Base-by-base conservation (phyloP, 2,113 vertebrate genomes). In the Hippocampus mohnikei region DNA sequence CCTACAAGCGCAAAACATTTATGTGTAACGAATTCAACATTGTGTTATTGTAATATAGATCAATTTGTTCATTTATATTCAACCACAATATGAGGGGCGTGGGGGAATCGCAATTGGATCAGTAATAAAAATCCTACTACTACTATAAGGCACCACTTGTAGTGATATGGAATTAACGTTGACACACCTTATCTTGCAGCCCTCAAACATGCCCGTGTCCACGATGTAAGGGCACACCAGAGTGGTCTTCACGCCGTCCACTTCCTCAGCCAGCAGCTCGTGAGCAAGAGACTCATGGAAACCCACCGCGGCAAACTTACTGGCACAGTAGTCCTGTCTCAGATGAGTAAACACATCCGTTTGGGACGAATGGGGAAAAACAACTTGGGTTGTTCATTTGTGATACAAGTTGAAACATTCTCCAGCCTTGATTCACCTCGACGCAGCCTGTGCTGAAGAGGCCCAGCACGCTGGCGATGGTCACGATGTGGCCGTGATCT, bases 211-310 rank as follows among this genome's bases (percentile, higher is more conserved):
- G 75, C 82, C 88, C 0, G 84, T 87, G 21, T 92, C 69, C 4
- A 89, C 84, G 3, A 91, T 84, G 52, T 88, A 93, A n/a, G 92
- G 89, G 41, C 89, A 90, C 25, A 90, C 87, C 0, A 92, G 87
- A 0, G 88, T 90, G 0, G 87, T 91, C 81, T 91, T 92, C 76
- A 90, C 84, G 23, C 80, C 85, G 3, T 89, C 85, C 10, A 86
- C 42, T n/a, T 88, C 85, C 7, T 88, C 88, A 13, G 88, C 84
- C 69, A 85, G 80, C 77, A 92, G 80, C 72, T 91, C 88, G 4
- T 92, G 90, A 69, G 87, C 87, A 65, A 91, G 69, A 52, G 91
- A 90, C 80, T 93, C 90, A 0, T 91, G 90, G 72, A 91, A 92
- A 11, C 88, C 88, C 66, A 91, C 88, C 6, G 84, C 88, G 9